Evolutionary conservation across 2,888 invertebrate species (phyloP), one percentile per base, ranked within the genome.

Genomic region (Penaeus monodon): DNA sequence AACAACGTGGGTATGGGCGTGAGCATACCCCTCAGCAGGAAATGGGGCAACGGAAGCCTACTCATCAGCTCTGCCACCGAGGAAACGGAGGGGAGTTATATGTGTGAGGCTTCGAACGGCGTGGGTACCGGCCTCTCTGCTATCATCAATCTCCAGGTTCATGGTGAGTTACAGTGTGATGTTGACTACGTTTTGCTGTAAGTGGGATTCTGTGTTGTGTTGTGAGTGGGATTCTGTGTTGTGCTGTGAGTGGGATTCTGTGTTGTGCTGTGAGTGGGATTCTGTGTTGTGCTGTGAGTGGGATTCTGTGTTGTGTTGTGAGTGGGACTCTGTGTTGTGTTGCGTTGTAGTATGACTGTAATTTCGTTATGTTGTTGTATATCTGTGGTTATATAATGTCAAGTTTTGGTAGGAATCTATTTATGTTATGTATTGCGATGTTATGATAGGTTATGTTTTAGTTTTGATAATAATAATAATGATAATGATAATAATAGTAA

Each of bases 51-150:
- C 83, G 89, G 89, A 17, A 86, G 88, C 20, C 83, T 89, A 10
- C 33, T 89, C 49, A 76, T 89, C 90, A 95, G 95, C 91, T 94
- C 95, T 91, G 96, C 86, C 29, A 87, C 86, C 14, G 89, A 89
- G 64, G 80, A 82, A 27, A 82, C 93, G 85, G 92, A 92, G 84
- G 93, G 93, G 1, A 92, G 92, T 90, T 93, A 93, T 90, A 91
- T 93, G 64, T 93, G 93, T 89, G 92, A 93, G 85, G 92, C 92
- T 17, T 92, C 92, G 63, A 93, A 93, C 88, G 92, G 92, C 4
- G 92, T 93, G 7, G 93, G 93, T 24, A 91, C 92, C 49, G 93
- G 92, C 6, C 91, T 93, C 73, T 93, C 93, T 90, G 92, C 92
- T 88, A 92, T 92, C 38, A 91, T 93, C 14, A 91, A 91, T 27